Evolutionary conservation across 2,113 vertebrate species (phyloP).

Genomic region (Tringa solitaria): DNA sequence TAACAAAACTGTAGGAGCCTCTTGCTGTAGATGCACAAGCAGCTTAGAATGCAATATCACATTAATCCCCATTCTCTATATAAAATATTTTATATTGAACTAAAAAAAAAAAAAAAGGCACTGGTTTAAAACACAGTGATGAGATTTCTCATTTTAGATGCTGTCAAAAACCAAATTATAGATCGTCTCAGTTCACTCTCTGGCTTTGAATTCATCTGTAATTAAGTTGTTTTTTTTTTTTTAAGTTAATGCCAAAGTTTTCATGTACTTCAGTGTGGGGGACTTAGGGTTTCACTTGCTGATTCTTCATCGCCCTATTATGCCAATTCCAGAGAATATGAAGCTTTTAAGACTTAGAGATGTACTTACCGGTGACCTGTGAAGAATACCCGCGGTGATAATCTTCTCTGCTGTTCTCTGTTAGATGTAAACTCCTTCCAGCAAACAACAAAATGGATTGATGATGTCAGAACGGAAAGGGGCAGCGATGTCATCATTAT

Average conservation of each 20-base stretch:
- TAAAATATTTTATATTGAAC: not conserved
- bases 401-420: conserved; percentile 57
- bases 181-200: not conserved
- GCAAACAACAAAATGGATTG: conserved; percentile 99
- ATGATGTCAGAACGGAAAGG: conserved; percentile 97
- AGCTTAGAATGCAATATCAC: not conserved
- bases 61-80: fast-evolving
- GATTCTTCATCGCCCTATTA: not conserved
- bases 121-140: not conserved
- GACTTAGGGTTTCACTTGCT: not conserved
- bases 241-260: not conserved
- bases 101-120: not conserved
- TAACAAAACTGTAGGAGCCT: not conserved
- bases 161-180: not conserved
- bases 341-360: not conserved
- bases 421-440: conserved; percentile 99
- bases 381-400: conserved; percentile 5
- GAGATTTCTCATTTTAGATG: not conserved
- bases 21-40: not conserved
- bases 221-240: not conserved
- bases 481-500: conserved; percentile 99
- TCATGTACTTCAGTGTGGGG: not conserved
- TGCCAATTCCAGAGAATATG: not conserved
- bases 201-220: not conserved
- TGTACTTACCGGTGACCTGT: not conserved